Evolutionary conservation across 2,113 vertebrate species (phyloP), one percentile per base, ranked within the genome.

Genomic region (Plecturocebus donacophilus): DNA sequence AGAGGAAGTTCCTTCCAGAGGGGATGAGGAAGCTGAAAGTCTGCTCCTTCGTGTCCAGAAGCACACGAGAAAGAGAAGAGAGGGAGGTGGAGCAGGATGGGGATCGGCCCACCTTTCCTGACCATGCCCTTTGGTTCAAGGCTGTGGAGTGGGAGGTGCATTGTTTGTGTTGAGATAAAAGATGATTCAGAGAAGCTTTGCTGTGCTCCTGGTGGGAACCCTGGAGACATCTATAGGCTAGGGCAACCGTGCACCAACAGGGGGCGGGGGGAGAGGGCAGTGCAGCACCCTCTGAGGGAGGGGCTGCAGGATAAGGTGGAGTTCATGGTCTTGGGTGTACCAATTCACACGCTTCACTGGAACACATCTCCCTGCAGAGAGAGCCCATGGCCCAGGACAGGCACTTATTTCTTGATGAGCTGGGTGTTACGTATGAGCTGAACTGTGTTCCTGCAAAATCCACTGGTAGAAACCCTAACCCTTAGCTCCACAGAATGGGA

Each of bases 341-440:
- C 70, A 71, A 19, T 38, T 32, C 64, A 66, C 21, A 27, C 0
- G 25, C 25, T 12, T 61, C 25, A 11, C 58, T 27, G 58, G 25
- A 61, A 27, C 25, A 27, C 8, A 4, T 7, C 19, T 35, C 38
- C 3, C 32, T 77, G 32, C 54, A 52, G 21, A 64, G 54, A 25
- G 1, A n/a, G 87, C 14, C 6, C 0, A 8, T 6, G 56, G 35
- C 4, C 27, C 70, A 10, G 7, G 20, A 38, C 17, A n/a, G 73
- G 32, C 56, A 73, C 3, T 23, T 20, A 6, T 40, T 35, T 83
- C 68, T 38, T 32, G 11, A 35, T 8, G 52, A 61, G 17, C 20
- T 4, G 30, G 19, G 25, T 35, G 5, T 40, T 61, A 61, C 2
- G 10, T 19, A 21, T 2, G 61, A 38, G 20, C 14, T 56, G 38